Evolutionary conservation across 2,888 invertebrate species (phyloP), one percentile per base, ranked within the genome.

Genomic region (Brenthis hecate): DNA sequence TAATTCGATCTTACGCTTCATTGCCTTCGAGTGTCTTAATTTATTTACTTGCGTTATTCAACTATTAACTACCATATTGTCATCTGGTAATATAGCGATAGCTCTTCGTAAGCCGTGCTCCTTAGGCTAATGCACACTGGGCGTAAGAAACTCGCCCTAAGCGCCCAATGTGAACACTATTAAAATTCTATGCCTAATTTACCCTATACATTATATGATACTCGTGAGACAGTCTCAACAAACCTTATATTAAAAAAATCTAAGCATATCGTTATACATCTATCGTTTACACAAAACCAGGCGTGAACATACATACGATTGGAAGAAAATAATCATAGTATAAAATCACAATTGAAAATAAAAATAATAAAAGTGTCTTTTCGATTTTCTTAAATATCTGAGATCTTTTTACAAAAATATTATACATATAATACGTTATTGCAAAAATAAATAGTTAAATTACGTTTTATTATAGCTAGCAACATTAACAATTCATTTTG

Each of bases 371-470:
- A 72, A 73, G 71, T 73, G 72, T 77, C 81, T 77, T 76, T 76
- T 72, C 65, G 72, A 77, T 74, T 78, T 76, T 78, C 82, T 81
- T 83, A 83, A 65, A 70, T 81, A 83, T 76, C 79, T 82, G 88
- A 89, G 88, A 89, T 88, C 87, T 80, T 76, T 67, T 83, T 87
- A 85, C 78, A 89, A 86, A 89, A 89, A 89, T 86, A 88, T 85
- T 54, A 77, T 79, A 81, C 84, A 68, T 66, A 69, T 62, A 63
- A 58, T 58, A 70, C 64, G 60, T 56, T 72, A 86, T 87, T 88
- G 88, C 86, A 89, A 88, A 85, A 80, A 85, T 85, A 84, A 81
- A 78, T 78, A 78, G 79, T 79, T 81, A 84, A 83, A 80, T 82
- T 85, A 85, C 82, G 57, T 66, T 84, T 81, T 76, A 84, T 84